Evolutionary conservation across 2,113 vertebrate species (phyloP), one percentile per base, ranked within the genome.

Genomic region (Lophura nycthemera): DNA sequence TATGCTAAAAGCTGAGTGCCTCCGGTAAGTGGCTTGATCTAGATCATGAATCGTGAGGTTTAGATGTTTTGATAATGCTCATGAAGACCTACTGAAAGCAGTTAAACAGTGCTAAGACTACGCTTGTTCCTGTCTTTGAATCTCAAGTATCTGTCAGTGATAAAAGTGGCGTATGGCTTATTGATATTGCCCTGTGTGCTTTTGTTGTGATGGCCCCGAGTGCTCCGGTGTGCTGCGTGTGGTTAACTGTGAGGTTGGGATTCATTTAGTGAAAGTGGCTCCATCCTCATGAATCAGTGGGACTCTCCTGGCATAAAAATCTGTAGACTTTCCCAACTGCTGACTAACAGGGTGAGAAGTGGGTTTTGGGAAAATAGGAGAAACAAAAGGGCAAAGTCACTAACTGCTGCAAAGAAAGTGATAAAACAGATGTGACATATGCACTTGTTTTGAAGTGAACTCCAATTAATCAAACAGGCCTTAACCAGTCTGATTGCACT

Each of bases 341-440:
- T 61, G 72, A 47, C 29, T 80, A 80, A 95, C 75, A 81, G 80
- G 86, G 90, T 88, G n/a, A 84, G 69, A 74, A 69, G 54, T 40
- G n/a, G 11, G 20, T 95, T 94, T 88, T 32, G 50, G 89, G 72
- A 83, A 88, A 94, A 91, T 6, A 70, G 0, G 1, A 77, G 85
- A 91, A 95, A 61, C 20, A 42, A 61, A 76, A 63, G 50, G 47
- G 50, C 13, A 30, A 74, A 91, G 74, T 56, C 89, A 32, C 30
- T 43, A 29, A 27, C 59, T 40, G 72, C 45, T 83, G 21, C 42
- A 57, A 54, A 80, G 67, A 83, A 86, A 71, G 80, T 20, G 10
- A n/a, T 76, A 65, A 75, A 74, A 52, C 30, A 42, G 29, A 47
- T 43, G 48, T 45, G 10, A 10, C 52, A 4, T 13, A 11, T n/a